These are phyloP conservation scores for Gadus macrocephalus DNA, from an alignment of 2,113 vertebrate genomes.

Conservation along the genomic window DNA sequence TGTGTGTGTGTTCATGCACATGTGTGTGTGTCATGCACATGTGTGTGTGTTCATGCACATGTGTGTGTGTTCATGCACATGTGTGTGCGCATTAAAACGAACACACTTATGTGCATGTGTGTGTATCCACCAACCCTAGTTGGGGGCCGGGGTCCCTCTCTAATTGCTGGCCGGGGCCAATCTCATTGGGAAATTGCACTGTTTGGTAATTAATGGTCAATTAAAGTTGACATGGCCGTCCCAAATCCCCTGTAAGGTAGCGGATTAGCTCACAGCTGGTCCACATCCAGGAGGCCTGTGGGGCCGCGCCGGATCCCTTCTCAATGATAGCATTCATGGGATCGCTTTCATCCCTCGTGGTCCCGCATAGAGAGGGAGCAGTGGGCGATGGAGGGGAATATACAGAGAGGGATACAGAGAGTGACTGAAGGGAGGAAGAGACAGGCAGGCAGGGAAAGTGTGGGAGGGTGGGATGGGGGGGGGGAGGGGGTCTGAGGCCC, in stretches of 20 bases:
- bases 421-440: conserved; percentile 2
- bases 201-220: conserved; percentile 71
- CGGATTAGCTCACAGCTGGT: conserved; percentile 71
- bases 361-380: conserved; percentile 10
- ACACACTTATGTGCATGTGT: not conserved
- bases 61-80: not conserved
- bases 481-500: conserved; percentile 24
- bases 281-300: conserved; percentile 58
- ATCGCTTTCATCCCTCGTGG: conserved; percentile 51
- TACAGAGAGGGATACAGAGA: not conserved
- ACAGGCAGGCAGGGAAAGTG: not conserved
- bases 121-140: not conserved
- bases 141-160: conserved; percentile 14
- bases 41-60: not conserved
- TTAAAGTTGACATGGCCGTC: conserved; percentile 58
- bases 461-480: not conserved
- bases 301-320: conserved; percentile 61
- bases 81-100: conserved; percentile 8
- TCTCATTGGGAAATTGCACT: conserved; percentile 54
- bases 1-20: not conserved
- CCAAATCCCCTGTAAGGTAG: conserved; percentile 64
- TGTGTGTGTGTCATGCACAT: not conserved
- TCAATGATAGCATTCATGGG: conserved; percentile 64
- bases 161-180: conserved; percentile 41
- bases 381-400: conserved; percentile 2